Conservation (phyloP, 2,888 invertebrate species). For the Cosmia trapezina region DNA sequence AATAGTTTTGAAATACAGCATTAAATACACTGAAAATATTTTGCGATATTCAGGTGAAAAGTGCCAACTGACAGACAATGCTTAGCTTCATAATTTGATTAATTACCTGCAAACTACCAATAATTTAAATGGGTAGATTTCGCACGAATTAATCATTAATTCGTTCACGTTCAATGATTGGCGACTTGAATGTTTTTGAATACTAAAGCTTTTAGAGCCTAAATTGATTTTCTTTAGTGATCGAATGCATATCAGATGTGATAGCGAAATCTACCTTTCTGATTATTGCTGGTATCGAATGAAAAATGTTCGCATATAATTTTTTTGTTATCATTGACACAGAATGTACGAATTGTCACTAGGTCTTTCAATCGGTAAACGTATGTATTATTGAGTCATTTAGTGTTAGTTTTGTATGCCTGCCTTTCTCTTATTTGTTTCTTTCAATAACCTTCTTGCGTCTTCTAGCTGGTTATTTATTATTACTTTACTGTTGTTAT, state of each 20-base stretch:
- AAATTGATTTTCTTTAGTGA: background rate
- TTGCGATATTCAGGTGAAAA: background rate
- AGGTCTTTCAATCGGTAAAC: constrained; percentile 54
- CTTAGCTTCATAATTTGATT: constrained; percentile 11
- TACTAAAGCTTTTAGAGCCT: background rate
- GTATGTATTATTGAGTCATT: constrained; percentile 44
- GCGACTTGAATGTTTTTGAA: background rate
- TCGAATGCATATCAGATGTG: background rate
- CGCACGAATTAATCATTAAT: background rate
- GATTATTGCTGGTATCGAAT: background rate
- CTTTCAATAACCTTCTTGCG: background rate
- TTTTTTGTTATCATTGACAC: constrained; percentile 30
- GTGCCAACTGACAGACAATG: background rate
- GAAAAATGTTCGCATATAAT: background rate
- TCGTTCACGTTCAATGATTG: background rate
- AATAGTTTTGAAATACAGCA: constrained; percentile 7
- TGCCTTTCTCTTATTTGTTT: constrained; percentile 9
- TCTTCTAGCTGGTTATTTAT: background rate
- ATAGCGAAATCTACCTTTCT: constrained; percentile 32
- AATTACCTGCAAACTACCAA: background rate
- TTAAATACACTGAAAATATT: background rate
- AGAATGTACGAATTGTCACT: constrained; percentile 38
- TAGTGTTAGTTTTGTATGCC: constrained; percentile 19
- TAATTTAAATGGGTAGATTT: constrained; percentile 18
- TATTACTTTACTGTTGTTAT: background rate